A percentile compares a stretch with the other conserved stretches of the same genome.
Evolutionary conservation across 2,113 vertebrate species (phyloP).

Genomic region (Neotoma lepida): DNA sequence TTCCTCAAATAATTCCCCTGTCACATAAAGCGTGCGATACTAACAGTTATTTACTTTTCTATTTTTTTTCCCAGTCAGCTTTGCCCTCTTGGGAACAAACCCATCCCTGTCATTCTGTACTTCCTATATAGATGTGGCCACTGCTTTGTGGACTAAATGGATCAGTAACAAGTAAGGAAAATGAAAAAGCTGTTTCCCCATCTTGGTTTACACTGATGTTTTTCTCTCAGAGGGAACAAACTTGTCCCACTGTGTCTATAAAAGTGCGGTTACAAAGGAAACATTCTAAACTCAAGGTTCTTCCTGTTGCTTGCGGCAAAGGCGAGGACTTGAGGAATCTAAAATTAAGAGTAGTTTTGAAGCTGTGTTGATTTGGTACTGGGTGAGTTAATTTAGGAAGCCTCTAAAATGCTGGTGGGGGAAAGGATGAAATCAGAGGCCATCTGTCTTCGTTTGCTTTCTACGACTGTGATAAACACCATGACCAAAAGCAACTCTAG

Average conservation of each 20-base stretch:
- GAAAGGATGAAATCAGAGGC: not conserved
- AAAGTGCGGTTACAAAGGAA: slow-evolving; percentile 39
- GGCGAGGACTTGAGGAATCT: not conserved
- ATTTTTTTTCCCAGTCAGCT: not conserved
- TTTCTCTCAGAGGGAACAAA: not conserved
- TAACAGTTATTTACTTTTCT: not conserved
- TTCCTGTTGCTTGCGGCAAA: not conserved
- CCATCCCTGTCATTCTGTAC: not conserved
- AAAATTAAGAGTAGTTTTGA: not conserved
- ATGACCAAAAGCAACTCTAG: not conserved
- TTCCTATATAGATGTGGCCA: not conserved
- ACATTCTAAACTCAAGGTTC: not conserved
- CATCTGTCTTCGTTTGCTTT: not conserved
- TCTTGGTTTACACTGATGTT: not conserved
- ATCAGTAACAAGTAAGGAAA: slow-evolving; percentile 2
- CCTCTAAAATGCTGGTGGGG: not conserved
- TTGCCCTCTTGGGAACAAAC: not conserved
- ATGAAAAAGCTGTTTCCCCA: not conserved
- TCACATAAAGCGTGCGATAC: not conserved
- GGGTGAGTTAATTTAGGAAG: not conserved
- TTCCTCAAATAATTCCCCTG: not conserved
- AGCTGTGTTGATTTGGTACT: not conserved
- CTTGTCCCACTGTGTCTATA: not conserved
- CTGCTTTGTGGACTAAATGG: not conserved
- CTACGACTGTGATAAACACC: not conserved